Evolutionary conservation across 2,113 vertebrate genomes (phyloP), one percentile per base, ranked within the genome.

Genomic region (Chunga burmeisteri): DNA sequence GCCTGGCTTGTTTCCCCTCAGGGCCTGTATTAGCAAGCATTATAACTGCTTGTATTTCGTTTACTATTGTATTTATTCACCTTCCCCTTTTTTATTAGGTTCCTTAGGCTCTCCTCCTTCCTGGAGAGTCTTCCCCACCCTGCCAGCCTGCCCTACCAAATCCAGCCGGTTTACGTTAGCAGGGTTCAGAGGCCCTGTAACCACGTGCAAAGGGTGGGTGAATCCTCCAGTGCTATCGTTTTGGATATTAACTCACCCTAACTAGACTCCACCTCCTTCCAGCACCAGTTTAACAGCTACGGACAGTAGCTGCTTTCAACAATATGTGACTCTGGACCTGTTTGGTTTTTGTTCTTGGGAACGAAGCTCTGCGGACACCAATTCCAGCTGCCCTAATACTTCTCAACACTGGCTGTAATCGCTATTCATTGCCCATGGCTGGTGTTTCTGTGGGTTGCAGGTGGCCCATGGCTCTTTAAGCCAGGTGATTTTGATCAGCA

Each of bases 351-450:
- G 4, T 55, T 94, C 42, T 82, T 82, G 40, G 27, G 66, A n/a
- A 72, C 15, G 11, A 80, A 92, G n/a, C 30, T 36, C 62, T 73
- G 25, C 13, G 75, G 53, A 56, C 36, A 65, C 10, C 13, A 46
- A 34, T 50, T 84, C 34, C 53, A 82, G 26, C 16, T 90, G 32
- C 79, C 58, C 68, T 72, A 82, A 49, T 9, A 25, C 26, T n/a
- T 46, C 44, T 63, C 29, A 75, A 1, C 38, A 34, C 42, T 59
- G 55, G 7, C n/a, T 79, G 26, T 29, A 63, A 34, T 11, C 18
- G 5, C 8, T 62, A 15, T 26, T 38, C 23, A 11, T 65, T 81
- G 0, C 0, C 25, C 1, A 0, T 1, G 1, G 6, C 20, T 65
- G 47, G 7, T n/a, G 23, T 79, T 82, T 81, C 20, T 63, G 16